Evolutionary conservation across 2,888 invertebrate genomes (phyloP).

Genomic region (Cetonia aurata): DNA sequence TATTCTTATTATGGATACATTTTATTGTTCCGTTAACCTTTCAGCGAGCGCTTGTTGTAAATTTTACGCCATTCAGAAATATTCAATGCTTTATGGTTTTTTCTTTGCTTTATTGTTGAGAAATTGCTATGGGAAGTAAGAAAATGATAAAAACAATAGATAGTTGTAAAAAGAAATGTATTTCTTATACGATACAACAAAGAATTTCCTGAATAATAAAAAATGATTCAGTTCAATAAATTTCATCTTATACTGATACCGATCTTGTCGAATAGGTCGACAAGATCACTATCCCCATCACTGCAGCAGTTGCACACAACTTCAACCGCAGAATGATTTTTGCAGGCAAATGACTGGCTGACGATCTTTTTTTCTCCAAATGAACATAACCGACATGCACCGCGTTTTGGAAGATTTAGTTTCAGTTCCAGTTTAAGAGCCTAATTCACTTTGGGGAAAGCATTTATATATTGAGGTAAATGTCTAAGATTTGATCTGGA

Average conservation of each 20-base stretch:
- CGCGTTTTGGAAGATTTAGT: slow-evolving; percentile 26
- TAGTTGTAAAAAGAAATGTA: not conserved
- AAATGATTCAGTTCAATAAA: not conserved
- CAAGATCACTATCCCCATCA: not conserved
- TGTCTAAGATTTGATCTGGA: slow-evolving; percentile 4
- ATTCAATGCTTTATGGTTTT: not conserved
- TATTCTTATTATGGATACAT: too few relatives aligned
- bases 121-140: slow-evolving; percentile 3
- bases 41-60: slow-evolving; percentile 30
- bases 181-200: not conserved
- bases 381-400: slow-evolving; percentile 45
- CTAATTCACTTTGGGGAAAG: not conserved
- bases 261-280: too few relatives aligned
- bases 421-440: slow-evolving; percentile 41
- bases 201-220: not conserved
- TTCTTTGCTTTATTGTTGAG: not conserved
- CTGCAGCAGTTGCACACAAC: not conserved
- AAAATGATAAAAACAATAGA: too few relatives aligned
- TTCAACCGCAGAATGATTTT: slow-evolving; percentile 11
- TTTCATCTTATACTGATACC: too few relatives aligned
- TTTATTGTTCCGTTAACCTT: too few relatives aligned
- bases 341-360: slow-evolving; percentile 1
- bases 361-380: not conserved
- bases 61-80: slow-evolving; percentile 16
- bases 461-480: slow-evolving; percentile 2